A percentile compares a stretch with the other conserved stretches of the same genome.
Conservation (phyloP, 2,888 invertebrate genomes). For the Phymatocera aterrima region DNA sequence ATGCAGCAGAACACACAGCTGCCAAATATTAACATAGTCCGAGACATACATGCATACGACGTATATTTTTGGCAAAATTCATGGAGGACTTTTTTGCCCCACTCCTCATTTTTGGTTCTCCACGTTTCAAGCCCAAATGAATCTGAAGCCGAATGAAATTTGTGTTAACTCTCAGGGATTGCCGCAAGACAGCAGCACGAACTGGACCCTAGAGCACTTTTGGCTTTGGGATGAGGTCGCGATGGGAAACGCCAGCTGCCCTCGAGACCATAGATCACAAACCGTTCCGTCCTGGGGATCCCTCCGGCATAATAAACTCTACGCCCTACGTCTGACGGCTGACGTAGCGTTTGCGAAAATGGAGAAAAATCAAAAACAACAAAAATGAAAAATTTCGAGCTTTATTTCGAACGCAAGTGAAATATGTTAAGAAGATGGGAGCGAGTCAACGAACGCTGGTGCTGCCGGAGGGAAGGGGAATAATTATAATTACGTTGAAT, state of each 20-base stretch:
- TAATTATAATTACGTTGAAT: not conserved
- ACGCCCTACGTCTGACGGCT: constrained; percentile 36
- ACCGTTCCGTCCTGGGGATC: constrained; percentile 5
- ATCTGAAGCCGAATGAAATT: not conserved
- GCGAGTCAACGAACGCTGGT: not conserved
- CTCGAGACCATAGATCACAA: constrained; percentile 39
- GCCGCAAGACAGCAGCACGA: constrained; percentile 29
- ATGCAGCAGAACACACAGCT: not conserved
- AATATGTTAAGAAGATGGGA: not conserved
- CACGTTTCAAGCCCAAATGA: not conserved
- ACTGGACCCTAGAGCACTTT: constrained; percentile 4
- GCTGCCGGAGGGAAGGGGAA: not conserved
- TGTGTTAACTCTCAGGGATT: not conserved
- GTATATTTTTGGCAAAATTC: not conserved
- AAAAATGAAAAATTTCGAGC: not conserved
- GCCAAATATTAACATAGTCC: not conserved
- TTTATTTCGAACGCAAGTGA: not conserved
- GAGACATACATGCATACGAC: too few species aligned
- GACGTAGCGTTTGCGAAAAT: constrained; percentile 25
- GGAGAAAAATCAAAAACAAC: not conserved
- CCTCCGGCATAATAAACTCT: constrained; percentile 15
- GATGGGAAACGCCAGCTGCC: constrained; percentile 43
- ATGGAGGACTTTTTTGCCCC: not conserved
- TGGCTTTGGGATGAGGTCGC: constrained; percentile 21
- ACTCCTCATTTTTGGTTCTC: not conserved